Evolutionary conservation across 1,140 invertebrate species (phyloP).

Genomic region (Drosophila nasuta): DNA sequence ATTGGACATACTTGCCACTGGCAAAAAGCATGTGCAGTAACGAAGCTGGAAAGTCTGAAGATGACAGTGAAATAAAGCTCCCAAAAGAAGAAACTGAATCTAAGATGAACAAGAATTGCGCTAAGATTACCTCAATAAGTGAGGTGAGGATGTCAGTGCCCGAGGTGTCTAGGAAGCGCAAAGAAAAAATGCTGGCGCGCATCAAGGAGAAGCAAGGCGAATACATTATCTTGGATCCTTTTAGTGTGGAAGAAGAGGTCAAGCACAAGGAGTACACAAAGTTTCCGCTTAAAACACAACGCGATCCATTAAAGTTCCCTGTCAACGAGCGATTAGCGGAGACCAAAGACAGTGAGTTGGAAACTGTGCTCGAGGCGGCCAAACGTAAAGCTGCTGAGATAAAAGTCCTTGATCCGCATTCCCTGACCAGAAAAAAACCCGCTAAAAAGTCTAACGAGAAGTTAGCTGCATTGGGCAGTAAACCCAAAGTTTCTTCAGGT

Average conservation of each 20-base stretch:
- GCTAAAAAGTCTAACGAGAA: not conserved
- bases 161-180: not conserved
- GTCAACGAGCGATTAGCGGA: constrained; percentile 13
- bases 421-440: not conserved
- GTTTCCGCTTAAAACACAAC: constrained; percentile 3
- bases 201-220: not conserved
- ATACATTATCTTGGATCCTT: not conserved
- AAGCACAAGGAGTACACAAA: constrained; percentile 12
- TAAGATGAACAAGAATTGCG: not conserved
- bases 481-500: not conserved
- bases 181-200: not conserved
- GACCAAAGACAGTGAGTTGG: constrained; percentile 21
- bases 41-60: not conserved
- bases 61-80: not conserved
- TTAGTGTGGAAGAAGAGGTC: not conserved
- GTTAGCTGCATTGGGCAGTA: not conserved
- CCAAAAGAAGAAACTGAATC: not conserved
- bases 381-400: not conserved
- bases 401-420: not conserved
- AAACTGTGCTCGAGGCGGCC: not conserved
- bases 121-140: too few species aligned
- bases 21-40: constrained; percentile 1
- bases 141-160: not conserved
- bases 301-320: constrained; percentile 12
- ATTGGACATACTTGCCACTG: not conserved